Percentiles rank a stretch among this genome's conserved stretches.
phyloP scores from a whole-genome alignment of 35 echinoderm and acorn worm species.

The Ophioderma brevispina region DNA sequence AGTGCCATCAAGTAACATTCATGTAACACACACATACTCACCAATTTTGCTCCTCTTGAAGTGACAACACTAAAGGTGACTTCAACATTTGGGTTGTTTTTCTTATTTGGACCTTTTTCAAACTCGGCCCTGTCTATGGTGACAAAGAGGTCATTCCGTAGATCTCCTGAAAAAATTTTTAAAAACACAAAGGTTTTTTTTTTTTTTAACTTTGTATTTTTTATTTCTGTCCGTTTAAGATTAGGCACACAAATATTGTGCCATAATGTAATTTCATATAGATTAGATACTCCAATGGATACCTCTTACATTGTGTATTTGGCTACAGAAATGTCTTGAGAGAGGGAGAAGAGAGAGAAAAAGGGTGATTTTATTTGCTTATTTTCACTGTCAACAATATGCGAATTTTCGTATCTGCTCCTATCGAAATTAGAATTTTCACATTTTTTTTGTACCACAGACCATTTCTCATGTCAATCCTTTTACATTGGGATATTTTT shows the following conservation, averaged over 20 bases:
- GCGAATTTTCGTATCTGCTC: no score
- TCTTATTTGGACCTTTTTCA: constrained; percentile 16
- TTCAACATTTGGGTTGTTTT: constrained; percentile 39
- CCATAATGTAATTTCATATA: neutral
- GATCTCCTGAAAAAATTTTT: constrained; percentile 63
- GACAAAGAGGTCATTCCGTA: constrained; percentile 86
- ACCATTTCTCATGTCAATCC: no score
- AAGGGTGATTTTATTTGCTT: no score
- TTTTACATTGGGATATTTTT: no score
- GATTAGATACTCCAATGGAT: neutral
- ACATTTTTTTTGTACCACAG: no score
- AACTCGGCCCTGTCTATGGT: constrained; percentile 57
- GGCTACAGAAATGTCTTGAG: neutral
- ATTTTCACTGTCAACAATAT: no score
- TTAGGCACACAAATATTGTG: no score
- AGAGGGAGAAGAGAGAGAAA: neutral
- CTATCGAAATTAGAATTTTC: no score
- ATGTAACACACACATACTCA: neutral
- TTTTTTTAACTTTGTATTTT: no score
- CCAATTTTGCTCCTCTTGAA: constrained; percentile 46
- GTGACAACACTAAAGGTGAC: constrained; percentile 63
- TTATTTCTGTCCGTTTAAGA: no score
- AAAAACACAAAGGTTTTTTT: no score
- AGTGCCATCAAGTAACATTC: neutral
- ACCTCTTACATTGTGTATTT: no score